phyloP scores from a whole-genome alignment of 1,140 invertebrate species.

The Ceratina calcarata region DNA sequence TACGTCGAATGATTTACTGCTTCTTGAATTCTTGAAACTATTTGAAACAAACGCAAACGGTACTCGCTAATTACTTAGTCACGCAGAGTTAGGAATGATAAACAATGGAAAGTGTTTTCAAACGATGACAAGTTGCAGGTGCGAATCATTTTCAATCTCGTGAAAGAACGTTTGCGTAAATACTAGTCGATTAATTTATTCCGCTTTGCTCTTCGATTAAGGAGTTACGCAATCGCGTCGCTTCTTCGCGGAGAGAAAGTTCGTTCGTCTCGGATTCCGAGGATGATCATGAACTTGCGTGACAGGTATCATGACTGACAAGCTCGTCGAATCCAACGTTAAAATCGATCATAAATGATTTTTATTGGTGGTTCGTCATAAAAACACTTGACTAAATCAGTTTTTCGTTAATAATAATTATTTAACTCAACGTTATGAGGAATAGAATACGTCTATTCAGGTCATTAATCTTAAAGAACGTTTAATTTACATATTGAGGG shows the following conservation, averaged over 20 bases:
- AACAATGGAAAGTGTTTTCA: conserved; percentile 15
- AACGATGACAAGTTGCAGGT: too few species aligned
- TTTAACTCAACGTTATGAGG: too few species aligned
- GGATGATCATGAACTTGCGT: conserved; percentile 13
- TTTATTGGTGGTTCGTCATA: too few species aligned
- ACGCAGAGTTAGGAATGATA: background rate
- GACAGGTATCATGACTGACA: background rate
- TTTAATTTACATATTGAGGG: too few species aligned
- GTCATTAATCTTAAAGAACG: conserved; percentile 21
- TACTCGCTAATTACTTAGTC: background rate
- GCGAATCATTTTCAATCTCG: background rate
- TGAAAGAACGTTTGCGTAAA: background rate
- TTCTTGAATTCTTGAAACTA: too few species aligned
- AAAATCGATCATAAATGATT: too few species aligned
- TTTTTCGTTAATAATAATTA: too few species aligned
- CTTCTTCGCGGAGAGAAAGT: conserved; percentile 15
- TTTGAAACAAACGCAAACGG: background rate
- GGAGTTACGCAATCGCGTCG: background rate
- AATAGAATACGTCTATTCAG: conserved; percentile 10
- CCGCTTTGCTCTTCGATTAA: background rate
- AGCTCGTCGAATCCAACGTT: background rate
- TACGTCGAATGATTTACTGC: too few species aligned
- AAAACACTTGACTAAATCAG: too few species aligned
- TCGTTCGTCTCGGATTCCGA: conserved; percentile 12
- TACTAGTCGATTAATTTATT: background rate